These are phyloP conservation scores for Antheraea yamamai DNA, from an alignment of 2,888 invertebrate species.

Conservation along the genomic window DNA sequence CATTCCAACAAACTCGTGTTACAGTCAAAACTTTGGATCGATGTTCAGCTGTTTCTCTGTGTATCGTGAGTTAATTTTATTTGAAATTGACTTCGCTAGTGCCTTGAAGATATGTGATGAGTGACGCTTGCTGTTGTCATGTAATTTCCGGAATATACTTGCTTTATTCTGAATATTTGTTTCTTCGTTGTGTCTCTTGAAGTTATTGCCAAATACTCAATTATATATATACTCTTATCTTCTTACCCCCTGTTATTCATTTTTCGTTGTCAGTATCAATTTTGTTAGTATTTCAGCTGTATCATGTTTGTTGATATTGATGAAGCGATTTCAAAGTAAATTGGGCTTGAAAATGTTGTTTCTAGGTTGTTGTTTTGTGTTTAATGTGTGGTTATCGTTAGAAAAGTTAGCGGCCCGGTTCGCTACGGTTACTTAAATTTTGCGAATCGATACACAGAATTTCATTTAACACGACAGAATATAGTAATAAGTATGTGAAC, in stretches of 20 bases:
- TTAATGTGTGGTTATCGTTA: constrained; percentile 3
- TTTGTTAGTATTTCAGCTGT: constrained; percentile 10
- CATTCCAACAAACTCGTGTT: constrained; percentile 48
- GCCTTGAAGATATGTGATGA: constrained; percentile 20
- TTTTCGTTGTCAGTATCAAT: constrained; percentile 10
- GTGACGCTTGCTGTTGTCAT: constrained; percentile 13
- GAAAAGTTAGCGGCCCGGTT: not conserved
- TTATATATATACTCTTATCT: constrained; percentile 11
- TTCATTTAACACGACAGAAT: not conserved
- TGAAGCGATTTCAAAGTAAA: constrained; percentile 18
- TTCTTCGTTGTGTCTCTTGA: constrained; percentile 16
- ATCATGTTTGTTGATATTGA: constrained; percentile 10
- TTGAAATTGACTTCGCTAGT: constrained; percentile 21
- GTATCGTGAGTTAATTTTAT: constrained; percentile 20
- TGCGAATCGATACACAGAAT: not conserved
- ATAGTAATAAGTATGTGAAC: not conserved
- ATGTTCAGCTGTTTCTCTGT: constrained; percentile 21
- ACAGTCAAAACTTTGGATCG: constrained; percentile 16
- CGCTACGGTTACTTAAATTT: not conserved
- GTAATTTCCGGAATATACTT: constrained; percentile 12
- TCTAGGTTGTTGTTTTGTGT: constrained; percentile 12
- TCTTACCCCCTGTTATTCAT: constrained; percentile 8
- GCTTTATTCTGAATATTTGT: constrained; percentile 16
- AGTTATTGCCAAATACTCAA: constrained; percentile 14
- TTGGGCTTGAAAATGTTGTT: constrained; percentile 16